Percentiles rank a stretch among this genome's conserved stretches.
These are phyloP conservation scores for Hirtodrosophila histrioides DNA, from an alignment of 2,888 invertebrate genomes.

Conservation along the genomic window DNA sequence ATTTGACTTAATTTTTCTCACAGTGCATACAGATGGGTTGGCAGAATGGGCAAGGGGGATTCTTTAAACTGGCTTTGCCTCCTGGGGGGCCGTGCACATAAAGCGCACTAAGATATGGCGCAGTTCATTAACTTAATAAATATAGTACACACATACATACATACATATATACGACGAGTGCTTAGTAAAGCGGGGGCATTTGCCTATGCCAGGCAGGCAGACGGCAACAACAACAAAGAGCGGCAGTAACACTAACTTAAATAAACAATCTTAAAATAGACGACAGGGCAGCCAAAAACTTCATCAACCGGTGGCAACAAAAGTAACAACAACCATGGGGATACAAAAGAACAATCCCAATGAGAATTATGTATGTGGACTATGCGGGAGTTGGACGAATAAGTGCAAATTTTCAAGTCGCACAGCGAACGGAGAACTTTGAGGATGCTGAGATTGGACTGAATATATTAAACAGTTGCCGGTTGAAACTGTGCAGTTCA, in stretches of 20 bases:
- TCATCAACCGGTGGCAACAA: conserved; percentile 38
- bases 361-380: conserved; percentile 23
- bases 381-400: background rate
- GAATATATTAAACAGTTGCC: no score
- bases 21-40: no score
- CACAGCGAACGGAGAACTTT: conserved; percentile 15
- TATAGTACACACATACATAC: conserved; percentile 13
- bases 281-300: conserved; percentile 31
- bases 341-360: conserved; percentile 9
- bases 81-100: conserved; percentile 17
- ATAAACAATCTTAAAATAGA: conserved; percentile 44
- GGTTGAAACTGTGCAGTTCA: no score
- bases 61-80: conserved; percentile 17
- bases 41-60: no score
- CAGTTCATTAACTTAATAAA: conserved; percentile 60
- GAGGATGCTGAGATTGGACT: no score
- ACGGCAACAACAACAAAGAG: conserved; percentile 16
- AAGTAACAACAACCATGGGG: conserved; percentile 13
- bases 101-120: conserved; percentile 50
- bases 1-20: no score
- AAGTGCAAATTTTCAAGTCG: conserved; percentile 43
- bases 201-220: conserved; percentile 25
- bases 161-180: conserved; percentile 2
- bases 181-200: conserved; percentile 24
- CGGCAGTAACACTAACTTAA: conserved; percentile 47